Conservation (phyloP, 2,113 vertebrate genomes). For the Podocnemis expansa region DNA sequence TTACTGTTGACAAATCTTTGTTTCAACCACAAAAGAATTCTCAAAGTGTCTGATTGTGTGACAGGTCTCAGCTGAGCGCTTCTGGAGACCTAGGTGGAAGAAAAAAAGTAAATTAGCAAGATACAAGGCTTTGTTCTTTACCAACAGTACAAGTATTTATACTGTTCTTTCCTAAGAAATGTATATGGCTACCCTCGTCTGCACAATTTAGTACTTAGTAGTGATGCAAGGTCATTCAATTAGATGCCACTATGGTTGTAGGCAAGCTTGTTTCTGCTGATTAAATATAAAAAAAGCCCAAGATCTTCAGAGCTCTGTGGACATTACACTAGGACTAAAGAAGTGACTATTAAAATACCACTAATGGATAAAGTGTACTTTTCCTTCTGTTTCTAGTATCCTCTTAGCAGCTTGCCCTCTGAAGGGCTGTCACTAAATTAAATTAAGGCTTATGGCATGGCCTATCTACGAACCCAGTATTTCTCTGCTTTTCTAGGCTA, state of each 20-base stretch:
- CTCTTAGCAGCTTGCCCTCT: background rate
- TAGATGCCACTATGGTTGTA: accelerated
- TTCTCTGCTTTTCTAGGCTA: too few species aligned
- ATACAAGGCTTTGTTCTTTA: background rate
- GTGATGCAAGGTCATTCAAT: background rate
- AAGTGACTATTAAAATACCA: background rate
- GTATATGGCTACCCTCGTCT: background rate
- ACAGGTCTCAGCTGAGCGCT: slow-evolving; percentile 88
- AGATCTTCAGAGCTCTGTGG: background rate
- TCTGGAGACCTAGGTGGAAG: slow-evolving; percentile 83
- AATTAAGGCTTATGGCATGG: too few species aligned
- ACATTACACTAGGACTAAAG: background rate
- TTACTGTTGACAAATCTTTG: slow-evolving; percentile 90
- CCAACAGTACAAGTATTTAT: background rate
- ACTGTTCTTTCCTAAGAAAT: too few species aligned
- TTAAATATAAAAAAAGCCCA: background rate
- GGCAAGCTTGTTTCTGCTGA: accelerated
- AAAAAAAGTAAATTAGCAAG: background rate
- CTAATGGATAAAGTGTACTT: background rate
- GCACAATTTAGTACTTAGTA: background rate
- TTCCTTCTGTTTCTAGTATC: background rate
- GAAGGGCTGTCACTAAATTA: background rate
- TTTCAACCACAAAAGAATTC: slow-evolving; percentile 91
- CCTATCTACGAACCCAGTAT: background rate
- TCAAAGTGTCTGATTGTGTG: slow-evolving; percentile 92